Evolutionary conservation across 2,113 vertebrate genomes (phyloP).

Genomic region (Dolichallabes microphthalmus): DNA sequence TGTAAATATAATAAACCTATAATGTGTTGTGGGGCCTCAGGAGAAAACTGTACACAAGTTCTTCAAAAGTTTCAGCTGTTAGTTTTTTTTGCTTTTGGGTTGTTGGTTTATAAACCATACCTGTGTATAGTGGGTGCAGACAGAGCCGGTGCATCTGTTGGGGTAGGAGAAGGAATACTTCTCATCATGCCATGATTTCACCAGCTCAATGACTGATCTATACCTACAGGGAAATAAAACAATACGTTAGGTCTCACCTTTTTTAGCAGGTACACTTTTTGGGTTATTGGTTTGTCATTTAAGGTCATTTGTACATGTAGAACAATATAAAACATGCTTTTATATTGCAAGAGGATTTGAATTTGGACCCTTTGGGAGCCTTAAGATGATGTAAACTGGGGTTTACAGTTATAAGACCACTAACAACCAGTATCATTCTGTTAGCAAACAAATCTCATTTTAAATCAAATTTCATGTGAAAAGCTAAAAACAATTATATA

Average conservation of each 20-base stretch:
- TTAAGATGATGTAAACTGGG: not conserved
- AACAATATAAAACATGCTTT: not conserved
- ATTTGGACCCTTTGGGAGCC: not conserved
- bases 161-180: conserved; percentile 80
- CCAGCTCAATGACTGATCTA: conserved; percentile 77
- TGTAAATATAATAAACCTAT: not conserved
- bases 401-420: not conserved
- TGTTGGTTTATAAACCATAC: conserved; percentile 54
- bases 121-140: conserved; percentile 90
- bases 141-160: conserved; percentile 74
- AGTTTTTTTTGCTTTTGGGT: not conserved
- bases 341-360: not conserved
- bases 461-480: not conserved
- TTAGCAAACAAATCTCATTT: not conserved
- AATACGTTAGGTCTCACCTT: not conserved
- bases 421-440: not conserved
- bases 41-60: not conserved
- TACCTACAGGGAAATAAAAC: conserved; percentile 65
- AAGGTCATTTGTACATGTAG: not conserved
- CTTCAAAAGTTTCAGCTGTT: not conserved
- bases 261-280: not conserved
- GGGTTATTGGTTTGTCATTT: not conserved
- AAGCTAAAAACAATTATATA: not conserved
- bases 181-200: conserved; percentile 83
- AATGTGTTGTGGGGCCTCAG: not conserved